These are phyloP conservation scores for Malacosoma neustria DNA, from an alignment of 2,888 invertebrate genomes.

Conservation along the genomic window DNA sequence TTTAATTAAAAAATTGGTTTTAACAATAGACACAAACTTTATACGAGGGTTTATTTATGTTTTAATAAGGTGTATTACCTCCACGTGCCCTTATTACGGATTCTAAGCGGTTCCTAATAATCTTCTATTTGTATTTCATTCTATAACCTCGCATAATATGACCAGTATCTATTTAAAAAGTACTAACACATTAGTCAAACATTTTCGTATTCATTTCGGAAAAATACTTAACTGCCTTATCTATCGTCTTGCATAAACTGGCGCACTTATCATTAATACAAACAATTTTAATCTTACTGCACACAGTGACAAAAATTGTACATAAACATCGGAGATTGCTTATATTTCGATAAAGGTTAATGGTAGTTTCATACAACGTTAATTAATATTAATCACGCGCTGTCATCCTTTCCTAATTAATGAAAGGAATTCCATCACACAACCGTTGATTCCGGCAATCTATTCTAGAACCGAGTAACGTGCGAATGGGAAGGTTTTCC, in stretches of 20 bases:
- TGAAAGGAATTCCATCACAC: slow-evolving; percentile 23
- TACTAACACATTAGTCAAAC: too few species aligned
- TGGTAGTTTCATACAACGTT: slow-evolving; percentile 20
- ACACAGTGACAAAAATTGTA: not conserved
- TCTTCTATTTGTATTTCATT: too few species aligned
- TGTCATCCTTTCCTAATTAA: slow-evolving; percentile 25
- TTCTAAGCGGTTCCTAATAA: too few species aligned
- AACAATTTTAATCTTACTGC: not conserved
- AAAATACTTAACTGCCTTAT: not conserved
- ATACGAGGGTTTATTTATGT: too few species aligned
- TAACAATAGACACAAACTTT: too few species aligned
- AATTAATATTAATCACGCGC: slow-evolving; percentile 27
- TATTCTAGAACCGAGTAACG: slow-evolving; percentile 12
- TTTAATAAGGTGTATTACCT: too few species aligned
- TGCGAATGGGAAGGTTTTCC: slow-evolving; percentile 10
- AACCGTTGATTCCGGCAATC: slow-evolving; percentile 16
- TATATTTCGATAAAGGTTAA: slow-evolving; percentile 12
- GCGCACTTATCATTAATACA: not conserved
- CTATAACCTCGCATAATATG: too few species aligned
- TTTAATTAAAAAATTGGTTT: too few species aligned
- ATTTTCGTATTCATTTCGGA: too few species aligned
- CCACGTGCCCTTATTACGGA: too few species aligned
- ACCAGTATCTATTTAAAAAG: too few species aligned
- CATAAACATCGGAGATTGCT: not conserved
- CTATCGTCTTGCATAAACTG: not conserved